These are phyloP conservation scores for Percopsis omiscomaycus DNA, from an alignment of 2,797 vertebrate genomes.

Conservation along the genomic window DNA sequence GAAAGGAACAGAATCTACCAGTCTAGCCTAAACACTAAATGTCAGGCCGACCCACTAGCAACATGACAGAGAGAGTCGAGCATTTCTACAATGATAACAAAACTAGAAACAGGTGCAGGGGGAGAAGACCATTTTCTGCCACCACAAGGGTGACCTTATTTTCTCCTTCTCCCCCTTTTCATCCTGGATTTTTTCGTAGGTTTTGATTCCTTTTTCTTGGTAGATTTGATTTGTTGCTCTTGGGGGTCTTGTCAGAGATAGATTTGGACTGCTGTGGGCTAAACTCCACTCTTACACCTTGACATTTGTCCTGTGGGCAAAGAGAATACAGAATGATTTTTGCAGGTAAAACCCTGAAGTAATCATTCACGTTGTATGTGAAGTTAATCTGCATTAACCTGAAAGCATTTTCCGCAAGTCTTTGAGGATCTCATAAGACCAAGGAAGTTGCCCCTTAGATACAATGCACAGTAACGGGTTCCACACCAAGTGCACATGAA, in stretches of 20 bases:
- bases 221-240: constrained; percentile 7
- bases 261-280: background rate
- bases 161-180: constrained; percentile 6
- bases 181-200: background rate
- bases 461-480: constrained; percentile 23
- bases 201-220: constrained; percentile 14
- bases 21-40: no score
- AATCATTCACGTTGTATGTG: background rate
- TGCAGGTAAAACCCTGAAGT: no score
- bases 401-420: constrained; percentile 29
- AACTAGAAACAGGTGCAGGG: no score
- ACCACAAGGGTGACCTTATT: background rate
- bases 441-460: constrained; percentile 16
- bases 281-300: constrained; percentile 17
- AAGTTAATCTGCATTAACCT: constrained; percentile 14
- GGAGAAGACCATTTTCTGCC: no score
- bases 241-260: constrained; percentile 3
- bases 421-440: constrained; percentile 22
- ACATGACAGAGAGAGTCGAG: no score
- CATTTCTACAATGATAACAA: no score
- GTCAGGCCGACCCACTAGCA: no score
- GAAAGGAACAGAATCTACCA: no score
- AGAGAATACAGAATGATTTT: background rate
- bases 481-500: constrained; percentile 27
- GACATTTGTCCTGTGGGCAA: background rate